Percentiles rank a stretch among this genome's conserved stretches.
Conservation (phyloP, 2,888 invertebrate genomes). For the Pantelozetes paolii region DNA sequence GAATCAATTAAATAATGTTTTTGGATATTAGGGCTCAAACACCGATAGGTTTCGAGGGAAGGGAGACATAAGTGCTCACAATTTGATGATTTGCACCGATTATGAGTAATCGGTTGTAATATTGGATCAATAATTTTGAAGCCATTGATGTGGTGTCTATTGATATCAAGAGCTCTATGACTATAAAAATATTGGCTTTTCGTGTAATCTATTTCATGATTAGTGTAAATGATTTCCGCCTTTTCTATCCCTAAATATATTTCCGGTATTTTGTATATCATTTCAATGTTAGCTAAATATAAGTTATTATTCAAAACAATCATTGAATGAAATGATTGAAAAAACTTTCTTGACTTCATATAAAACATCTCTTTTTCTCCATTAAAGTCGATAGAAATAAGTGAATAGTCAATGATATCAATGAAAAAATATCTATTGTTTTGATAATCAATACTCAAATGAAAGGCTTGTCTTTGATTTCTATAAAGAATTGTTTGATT, state of each 20-base stretch:
- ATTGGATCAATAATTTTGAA: slow-evolving; percentile 8
- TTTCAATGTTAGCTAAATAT: not conserved
- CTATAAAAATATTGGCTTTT: not conserved
- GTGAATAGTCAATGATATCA: not conserved
- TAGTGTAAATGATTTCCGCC: not conserved
- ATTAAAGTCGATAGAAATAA: not conserved
- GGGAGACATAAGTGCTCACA: not conserved
- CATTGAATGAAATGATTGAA: not conserved
- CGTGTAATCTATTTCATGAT: not conserved
- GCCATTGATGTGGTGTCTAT: not conserved
- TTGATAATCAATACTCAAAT: not conserved
- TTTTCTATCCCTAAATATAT: not conserved
- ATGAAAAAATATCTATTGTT: not conserved
- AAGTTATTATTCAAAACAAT: not conserved
- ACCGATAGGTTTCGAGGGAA: not conserved
- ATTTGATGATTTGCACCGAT: not conserved
- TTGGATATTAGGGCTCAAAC: not conserved
- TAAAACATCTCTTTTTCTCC: not conserved
- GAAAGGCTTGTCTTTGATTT: not conserved
- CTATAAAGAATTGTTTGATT: not conserved
- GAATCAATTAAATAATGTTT: too few relatives aligned
- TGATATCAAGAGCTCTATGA: not conserved
- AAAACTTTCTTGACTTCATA: not conserved
- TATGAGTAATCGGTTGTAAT: not conserved
- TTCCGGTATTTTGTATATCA: not conserved